Percentiles rank a stretch among this genome's conserved stretches.
Conservation (phyloP, 2,113 vertebrate species). For the Rattus rattus region DNA sequence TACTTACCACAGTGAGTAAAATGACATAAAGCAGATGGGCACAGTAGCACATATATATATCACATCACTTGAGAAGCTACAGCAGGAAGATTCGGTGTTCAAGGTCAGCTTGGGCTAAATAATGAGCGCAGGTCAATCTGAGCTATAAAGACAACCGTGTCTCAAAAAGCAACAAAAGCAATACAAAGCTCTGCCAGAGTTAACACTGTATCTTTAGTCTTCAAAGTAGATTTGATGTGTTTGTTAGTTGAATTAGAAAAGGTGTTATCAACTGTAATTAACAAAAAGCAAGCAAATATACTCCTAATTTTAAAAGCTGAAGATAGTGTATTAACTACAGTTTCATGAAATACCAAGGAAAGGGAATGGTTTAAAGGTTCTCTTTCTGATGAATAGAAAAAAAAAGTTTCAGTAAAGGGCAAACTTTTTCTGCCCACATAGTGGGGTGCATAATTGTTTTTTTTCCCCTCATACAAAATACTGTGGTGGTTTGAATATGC, state of each 20-base stretch:
- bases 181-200: not conserved
- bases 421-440: slow-evolving; percentile 2
- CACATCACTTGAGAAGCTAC: not conserved
- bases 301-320: slow-evolving; percentile 56
- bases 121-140: not conserved
- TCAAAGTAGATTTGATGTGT: slow-evolving; percentile 33
- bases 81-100: not conserved
- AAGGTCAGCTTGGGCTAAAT: not conserved
- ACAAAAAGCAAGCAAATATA: slow-evolving; percentile 46
- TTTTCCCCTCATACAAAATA: slow-evolving; percentile 50
- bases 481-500: too few relatives aligned
- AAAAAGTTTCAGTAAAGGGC: slow-evolving; percentile 5
- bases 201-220: slow-evolving; percentile 47
- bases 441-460: not conserved
- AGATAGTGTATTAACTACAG: not conserved
- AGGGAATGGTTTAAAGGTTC: not conserved
- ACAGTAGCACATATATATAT: not conserved
- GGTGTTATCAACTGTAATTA: not conserved
- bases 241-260: slow-evolving; percentile 38
- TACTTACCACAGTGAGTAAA: not conserved
- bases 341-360: slow-evolving; percentile 44
- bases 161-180: not conserved
- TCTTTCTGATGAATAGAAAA: not conserved
- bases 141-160: not conserved
- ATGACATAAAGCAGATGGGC: not conserved